These are phyloP conservation scores for Oreortyx pictus DNA, from an alignment of 2,797 vertebrate genomes.

Conservation along the genomic window DNA sequence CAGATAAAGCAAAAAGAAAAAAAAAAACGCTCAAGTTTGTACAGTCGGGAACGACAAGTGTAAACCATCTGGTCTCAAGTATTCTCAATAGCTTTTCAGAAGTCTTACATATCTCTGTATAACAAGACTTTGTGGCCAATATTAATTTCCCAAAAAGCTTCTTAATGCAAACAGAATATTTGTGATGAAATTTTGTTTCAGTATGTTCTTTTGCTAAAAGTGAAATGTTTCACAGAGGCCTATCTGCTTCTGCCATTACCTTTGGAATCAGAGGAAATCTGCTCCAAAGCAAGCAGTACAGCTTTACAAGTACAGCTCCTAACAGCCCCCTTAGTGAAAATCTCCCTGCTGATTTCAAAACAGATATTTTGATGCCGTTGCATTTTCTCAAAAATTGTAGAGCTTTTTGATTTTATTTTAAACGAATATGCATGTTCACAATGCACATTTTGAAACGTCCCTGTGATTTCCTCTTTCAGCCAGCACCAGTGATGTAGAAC, in stretches of 20 bases:
- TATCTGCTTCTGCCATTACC: background rate
- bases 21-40: background rate
- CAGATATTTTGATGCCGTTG: background rate
- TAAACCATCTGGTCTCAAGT: background rate
- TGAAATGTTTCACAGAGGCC: background rate
- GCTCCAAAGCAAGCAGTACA: background rate
- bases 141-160: too few relatives aligned
- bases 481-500: background rate
- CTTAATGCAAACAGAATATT: background rate
- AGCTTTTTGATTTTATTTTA: background rate
- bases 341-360: background rate
- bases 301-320: background rate
- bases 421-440: background rate
- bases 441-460: background rate
- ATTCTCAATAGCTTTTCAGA: slow-evolving; percentile 35
- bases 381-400: background rate
- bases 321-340: background rate
- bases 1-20: background rate
- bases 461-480: background rate
- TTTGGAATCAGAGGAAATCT: background rate
- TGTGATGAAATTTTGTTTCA: background rate
- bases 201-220: background rate
- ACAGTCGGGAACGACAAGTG: background rate
- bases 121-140: background rate
- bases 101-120: background rate